Percentiles rank a stretch among this genome's conserved stretches.
Evolutionary conservation across 1,140 invertebrate species (phyloP).

Genomic region (Drosophila nasuta): DNA sequence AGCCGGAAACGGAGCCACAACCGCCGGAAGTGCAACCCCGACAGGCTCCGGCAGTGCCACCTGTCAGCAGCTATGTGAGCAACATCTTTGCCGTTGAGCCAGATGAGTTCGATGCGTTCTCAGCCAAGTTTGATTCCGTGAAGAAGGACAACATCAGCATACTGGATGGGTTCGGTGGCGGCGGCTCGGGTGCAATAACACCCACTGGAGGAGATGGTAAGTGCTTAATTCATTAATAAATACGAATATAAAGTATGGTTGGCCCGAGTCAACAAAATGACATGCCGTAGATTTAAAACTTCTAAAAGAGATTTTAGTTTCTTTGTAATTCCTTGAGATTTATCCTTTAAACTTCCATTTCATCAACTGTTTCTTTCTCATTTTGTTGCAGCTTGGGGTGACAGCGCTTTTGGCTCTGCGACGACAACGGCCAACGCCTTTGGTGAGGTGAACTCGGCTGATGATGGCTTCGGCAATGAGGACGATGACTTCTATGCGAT

Average conservation of each 20-base stretch:
- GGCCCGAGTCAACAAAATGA: constrained; percentile 2
- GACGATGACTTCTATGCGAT: constrained; percentile 94
- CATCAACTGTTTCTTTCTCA: background rate
- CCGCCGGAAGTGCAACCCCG: constrained; percentile 8
- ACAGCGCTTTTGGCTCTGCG: constrained; percentile 76
- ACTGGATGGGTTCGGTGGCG: constrained; percentile 85
- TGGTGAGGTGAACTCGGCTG: constrained; percentile 74
- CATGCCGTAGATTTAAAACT: too few species aligned
- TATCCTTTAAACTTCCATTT: too few species aligned
- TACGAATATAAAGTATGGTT: too few species aligned
- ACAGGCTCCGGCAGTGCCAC: background rate
- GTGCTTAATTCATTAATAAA: background rate
- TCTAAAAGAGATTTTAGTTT: too few species aligned
- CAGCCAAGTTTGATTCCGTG: constrained; percentile 92
- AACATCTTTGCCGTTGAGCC: constrained; percentile 84
- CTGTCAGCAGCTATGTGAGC: constrained; percentile 46
- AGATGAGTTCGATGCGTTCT: constrained; percentile 93
- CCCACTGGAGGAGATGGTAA: constrained; percentile 81
- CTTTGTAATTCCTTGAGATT: too few species aligned
- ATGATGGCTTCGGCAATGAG: constrained; percentile 89
- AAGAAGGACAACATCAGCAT: constrained; percentile 86
- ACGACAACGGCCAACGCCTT: constrained; percentile 85
- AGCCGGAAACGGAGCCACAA: constrained; percentile 51
- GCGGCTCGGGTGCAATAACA: constrained; percentile 75
- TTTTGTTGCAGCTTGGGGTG: constrained; percentile 75